Conservation (phyloP, 2,888 invertebrate species). For the Portevinia maculata region DNA sequence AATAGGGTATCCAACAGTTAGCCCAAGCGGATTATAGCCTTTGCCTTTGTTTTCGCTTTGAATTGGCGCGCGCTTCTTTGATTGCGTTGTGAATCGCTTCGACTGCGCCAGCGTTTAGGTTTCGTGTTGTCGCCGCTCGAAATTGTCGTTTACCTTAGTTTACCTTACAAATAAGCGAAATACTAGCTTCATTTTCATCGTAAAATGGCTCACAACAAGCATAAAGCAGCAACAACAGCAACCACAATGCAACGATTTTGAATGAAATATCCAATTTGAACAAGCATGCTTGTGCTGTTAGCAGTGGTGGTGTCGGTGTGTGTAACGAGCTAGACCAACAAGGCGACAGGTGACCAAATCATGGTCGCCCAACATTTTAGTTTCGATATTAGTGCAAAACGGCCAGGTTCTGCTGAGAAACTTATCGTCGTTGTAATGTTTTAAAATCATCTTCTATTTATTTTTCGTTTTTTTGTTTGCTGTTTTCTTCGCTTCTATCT, state of each 20-base stretch:
- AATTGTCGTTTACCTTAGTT: constrained; percentile 60
- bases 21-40: too few relatives aligned
- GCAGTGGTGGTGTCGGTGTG: constrained; percentile 14
- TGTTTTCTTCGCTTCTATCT: background rate
- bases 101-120: constrained; percentile 12
- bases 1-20: too few relatives aligned
- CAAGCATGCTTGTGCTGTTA: constrained; percentile 20
- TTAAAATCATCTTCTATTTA: constrained; percentile 17
- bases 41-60: constrained; percentile 11
- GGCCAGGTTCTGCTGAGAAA: constrained; percentile 73
- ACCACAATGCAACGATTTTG: background rate
- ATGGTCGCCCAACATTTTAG: constrained; percentile 75
- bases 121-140: constrained; percentile 36
- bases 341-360: constrained; percentile 73
- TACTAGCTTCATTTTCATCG: constrained; percentile 49
- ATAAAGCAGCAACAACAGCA: constrained; percentile 1
- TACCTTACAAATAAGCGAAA: constrained; percentile 49
- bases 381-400: constrained; percentile 76
- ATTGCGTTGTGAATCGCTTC: constrained; percentile 18
- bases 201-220: constrained; percentile 24
- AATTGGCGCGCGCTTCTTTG: constrained; percentile 21
- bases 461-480: background rate
- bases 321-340: constrained; percentile 47
- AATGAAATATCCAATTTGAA: constrained; percentile 50
- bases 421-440: constrained; percentile 11